A percentile compares a stretch with the other conserved stretches of the same genome.
Conservation (phyloP, 2,113 vertebrate species). For the Puntigrus tetrazona region DNA sequence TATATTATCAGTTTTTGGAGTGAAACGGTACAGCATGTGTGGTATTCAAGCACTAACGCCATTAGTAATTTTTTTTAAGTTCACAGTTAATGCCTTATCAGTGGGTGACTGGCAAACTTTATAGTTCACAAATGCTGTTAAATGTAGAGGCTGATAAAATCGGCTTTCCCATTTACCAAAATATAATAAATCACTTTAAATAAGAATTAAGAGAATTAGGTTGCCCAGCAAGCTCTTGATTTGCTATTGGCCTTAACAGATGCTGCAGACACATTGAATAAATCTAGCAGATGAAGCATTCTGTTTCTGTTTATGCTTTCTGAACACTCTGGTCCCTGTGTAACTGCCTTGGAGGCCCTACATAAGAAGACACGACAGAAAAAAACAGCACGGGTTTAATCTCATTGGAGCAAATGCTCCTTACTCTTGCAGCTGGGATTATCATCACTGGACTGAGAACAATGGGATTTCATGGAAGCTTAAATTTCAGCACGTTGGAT, state of each 20-base stretch:
- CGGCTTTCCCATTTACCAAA: neutral
- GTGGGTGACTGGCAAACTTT: neutral
- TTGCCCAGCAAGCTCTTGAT: conserved; percentile 31
- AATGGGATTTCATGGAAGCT: conserved; percentile 70
- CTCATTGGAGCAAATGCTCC: conserved; percentile 48
- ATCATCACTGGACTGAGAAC: conserved; percentile 62
- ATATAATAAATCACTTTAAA: conserved; percentile 18
- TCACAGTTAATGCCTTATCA: neutral
- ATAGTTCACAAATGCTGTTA: neutral
- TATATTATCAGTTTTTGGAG: neutral
- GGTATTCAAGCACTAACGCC: neutral
- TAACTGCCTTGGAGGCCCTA: conserved; percentile 50
- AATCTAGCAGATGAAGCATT: conserved; percentile 61
- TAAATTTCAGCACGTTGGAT: conserved; percentile 68
- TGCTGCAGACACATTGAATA: conserved; percentile 65
- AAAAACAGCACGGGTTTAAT: conserved; percentile 56
- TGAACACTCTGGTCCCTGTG: conserved; percentile 42
- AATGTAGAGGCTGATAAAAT: neutral
- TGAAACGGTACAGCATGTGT: neutral
- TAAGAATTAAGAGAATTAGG: conserved; percentile 31
- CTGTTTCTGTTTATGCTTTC: conserved; percentile 54
- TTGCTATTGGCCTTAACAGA: conserved; percentile 61
- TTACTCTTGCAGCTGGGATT: conserved; percentile 57
- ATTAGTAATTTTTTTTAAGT: neutral
- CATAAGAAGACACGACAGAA: conserved; percentile 54